phyloP scores from a whole-genome alignment of 1,140 invertebrate species.

The Anagrus nilaparvatae region DNA sequence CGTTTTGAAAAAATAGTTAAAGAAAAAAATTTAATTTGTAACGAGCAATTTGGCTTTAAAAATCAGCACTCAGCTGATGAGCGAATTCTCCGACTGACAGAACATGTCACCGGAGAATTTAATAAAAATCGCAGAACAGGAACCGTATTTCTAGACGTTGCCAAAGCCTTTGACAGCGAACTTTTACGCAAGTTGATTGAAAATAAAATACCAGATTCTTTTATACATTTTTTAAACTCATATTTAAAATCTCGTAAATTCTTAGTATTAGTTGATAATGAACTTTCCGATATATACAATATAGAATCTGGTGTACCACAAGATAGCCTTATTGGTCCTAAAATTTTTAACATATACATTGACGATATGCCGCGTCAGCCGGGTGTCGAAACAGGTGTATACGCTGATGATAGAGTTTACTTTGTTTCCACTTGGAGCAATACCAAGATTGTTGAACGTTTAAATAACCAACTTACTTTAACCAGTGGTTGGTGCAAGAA shows the following conservation, averaged over 20 bases:
- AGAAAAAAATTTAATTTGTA: background rate
- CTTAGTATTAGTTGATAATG: background rate
- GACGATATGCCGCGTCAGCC: conserved; percentile 9
- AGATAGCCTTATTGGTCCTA: conserved; percentile 10
- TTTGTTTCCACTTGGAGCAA: background rate
- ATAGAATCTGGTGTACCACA: conserved; percentile 13
- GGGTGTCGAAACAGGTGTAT: conserved; percentile 9
- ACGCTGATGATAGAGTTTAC: conserved; percentile 14
- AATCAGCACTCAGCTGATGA: background rate
- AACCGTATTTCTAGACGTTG: no score
- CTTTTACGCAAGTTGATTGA: background rate
- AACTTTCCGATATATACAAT: background rate
- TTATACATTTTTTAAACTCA: background rate
- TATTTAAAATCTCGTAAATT: background rate
- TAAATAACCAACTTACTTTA: no score
- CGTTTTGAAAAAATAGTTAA: background rate
- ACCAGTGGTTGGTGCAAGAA: no score
- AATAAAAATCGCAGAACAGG: background rate
- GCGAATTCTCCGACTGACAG: conserved; percentile 4
- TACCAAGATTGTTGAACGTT: background rate
- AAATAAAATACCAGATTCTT: background rate
- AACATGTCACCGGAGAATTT: background rate
- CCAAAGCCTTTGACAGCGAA: background rate
- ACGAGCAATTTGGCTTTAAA: conserved; percentile 4
- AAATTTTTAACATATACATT: conserved; percentile 12